These are phyloP conservation scores for Xenopus tropicalis DNA, from an alignment of 2,113 vertebrate genomes.

Conservation along the genomic window DNA sequence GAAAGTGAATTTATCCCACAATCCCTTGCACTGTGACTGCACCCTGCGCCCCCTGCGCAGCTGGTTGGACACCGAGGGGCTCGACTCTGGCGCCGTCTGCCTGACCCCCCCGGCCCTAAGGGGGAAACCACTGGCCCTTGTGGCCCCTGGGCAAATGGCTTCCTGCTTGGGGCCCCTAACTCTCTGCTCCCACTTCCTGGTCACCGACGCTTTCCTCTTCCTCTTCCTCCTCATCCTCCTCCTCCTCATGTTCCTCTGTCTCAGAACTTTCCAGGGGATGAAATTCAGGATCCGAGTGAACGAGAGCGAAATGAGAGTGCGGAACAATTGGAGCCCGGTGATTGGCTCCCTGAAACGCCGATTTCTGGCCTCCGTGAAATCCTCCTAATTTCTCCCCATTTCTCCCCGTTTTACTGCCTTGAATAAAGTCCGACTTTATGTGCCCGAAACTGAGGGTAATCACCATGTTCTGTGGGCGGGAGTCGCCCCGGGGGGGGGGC, in stretches of 20 bases:
- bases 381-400: too few relatives aligned
- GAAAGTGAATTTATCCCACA: slow-evolving; percentile 60
- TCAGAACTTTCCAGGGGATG: slow-evolving; percentile 56
- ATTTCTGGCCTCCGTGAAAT: background rate
- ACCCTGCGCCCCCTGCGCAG: slow-evolving; percentile 64
- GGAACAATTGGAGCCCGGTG: background rate
- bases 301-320: slow-evolving; percentile 47
- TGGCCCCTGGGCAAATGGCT: slow-evolving; percentile 53
- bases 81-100: slow-evolving; percentile 52
- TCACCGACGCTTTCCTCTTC: slow-evolving; percentile 20
- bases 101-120: slow-evolving; percentile 56
- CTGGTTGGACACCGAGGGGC: slow-evolving; percentile 63
- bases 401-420: too few relatives aligned
- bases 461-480: too few relatives aligned
- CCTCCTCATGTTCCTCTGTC: slow-evolving; percentile 57
- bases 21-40: slow-evolving; percentile 73
- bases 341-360: slow-evolving; percentile 19
- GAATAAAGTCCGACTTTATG: too few relatives aligned
- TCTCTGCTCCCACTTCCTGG: slow-evolving; percentile 47
- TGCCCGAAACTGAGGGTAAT: too few relatives aligned
- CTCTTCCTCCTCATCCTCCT: slow-evolving; percentile 53
- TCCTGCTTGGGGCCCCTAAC: slow-evolving; percentile 40
- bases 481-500: too few relatives aligned
- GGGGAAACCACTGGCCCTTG: slow-evolving; percentile 52
- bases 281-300: slow-evolving; percentile 56